These are phyloP conservation scores for Syritta pipiens DNA, from an alignment of 2,888 invertebrate species.

Conservation along the genomic window DNA sequence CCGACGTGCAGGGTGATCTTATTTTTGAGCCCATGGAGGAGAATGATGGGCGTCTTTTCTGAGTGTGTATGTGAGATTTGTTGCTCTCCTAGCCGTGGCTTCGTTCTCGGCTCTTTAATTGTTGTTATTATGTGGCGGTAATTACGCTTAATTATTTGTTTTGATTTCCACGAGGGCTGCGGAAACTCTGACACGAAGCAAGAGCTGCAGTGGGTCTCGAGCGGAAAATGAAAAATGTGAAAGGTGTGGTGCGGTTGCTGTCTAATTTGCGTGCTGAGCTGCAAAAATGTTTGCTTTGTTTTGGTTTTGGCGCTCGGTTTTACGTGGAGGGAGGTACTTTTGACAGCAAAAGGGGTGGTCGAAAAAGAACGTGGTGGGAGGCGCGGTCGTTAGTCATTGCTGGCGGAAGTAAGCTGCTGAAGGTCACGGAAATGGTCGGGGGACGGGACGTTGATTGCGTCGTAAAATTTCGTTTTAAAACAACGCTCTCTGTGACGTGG, in stretches of 20 bases:
- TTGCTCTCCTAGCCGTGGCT: slow-evolving; percentile 1
- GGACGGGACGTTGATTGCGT: too few species aligned
- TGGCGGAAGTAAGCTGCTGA: too few species aligned
- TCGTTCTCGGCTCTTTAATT: slow-evolving; percentile 49
- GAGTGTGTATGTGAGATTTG: slow-evolving; percentile 5
- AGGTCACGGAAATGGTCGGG: too few species aligned
- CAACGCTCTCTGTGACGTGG: too few species aligned
- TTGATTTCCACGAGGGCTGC: slow-evolving; percentile 59
- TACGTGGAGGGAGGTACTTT: too few species aligned
- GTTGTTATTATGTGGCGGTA: slow-evolving; percentile 65
- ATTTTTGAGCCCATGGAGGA: too few species aligned
- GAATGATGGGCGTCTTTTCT: background rate
- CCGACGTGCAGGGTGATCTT: slow-evolving; percentile 62
- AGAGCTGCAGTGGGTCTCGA: background rate
- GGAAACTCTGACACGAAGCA: slow-evolving; percentile 31
- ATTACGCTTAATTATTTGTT: slow-evolving; percentile 68
- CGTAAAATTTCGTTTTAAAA: too few species aligned
- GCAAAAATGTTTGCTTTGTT: too few species aligned
- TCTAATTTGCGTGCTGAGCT: slow-evolving; percentile 9
- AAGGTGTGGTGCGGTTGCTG: slow-evolving; percentile 57
- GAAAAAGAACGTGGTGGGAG: too few species aligned
- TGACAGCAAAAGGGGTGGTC: too few species aligned
- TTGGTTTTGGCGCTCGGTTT: too few species aligned
- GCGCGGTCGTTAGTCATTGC: too few species aligned
- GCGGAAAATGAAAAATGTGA: slow-evolving; percentile 42